Evolutionary conservation across 2,888 invertebrate species (phyloP).

Genomic region (Caenorhabditis sinica): DNA sequence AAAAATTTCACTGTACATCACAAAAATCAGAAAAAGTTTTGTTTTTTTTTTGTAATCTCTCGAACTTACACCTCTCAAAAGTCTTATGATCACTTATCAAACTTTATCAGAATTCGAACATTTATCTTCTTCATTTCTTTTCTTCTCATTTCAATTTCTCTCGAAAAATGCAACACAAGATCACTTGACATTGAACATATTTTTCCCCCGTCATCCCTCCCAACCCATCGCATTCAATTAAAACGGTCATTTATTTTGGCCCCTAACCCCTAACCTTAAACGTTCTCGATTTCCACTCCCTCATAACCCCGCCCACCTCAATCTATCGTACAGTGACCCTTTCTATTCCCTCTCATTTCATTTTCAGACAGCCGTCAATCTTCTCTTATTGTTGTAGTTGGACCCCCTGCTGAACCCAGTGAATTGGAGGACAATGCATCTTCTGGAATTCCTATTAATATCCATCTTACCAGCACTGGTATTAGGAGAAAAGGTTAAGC

Average conservation of each 20-base stretch:
- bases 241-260: slow-evolving; percentile 48
- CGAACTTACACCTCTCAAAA: neutral
- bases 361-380: slow-evolving; percentile 54
- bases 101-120: slow-evolving; percentile 37
- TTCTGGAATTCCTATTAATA: slow-evolving; percentile 27
- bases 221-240: slow-evolving; percentile 28
- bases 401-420: slow-evolving; percentile 6
- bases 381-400: slow-evolving; percentile 3
- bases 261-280: slow-evolving; percentile 15
- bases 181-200: slow-evolving; percentile 60
- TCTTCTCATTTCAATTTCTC: neutral
- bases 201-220: neutral
- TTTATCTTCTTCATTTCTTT: slow-evolving; percentile 11
- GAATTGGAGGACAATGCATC: slow-evolving; percentile 16
- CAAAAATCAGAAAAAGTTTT: no score
- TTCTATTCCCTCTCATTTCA: slow-evolving; percentile 17
- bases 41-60: neutral
- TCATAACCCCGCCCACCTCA: slow-evolving; percentile 32
- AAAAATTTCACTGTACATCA: no score
- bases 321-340: slow-evolving; percentile 48
- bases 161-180: slow-evolving; percentile 32
- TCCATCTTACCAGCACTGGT: neutral
- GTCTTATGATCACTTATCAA: slow-evolving; percentile 31
- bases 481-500: slow-evolving; percentile 25
- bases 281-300: slow-evolving; percentile 23